These are phyloP conservation scores for Xyrichtys novacula DNA, from an alignment of 2,797 vertebrate genomes.

Conservation along the genomic window DNA sequence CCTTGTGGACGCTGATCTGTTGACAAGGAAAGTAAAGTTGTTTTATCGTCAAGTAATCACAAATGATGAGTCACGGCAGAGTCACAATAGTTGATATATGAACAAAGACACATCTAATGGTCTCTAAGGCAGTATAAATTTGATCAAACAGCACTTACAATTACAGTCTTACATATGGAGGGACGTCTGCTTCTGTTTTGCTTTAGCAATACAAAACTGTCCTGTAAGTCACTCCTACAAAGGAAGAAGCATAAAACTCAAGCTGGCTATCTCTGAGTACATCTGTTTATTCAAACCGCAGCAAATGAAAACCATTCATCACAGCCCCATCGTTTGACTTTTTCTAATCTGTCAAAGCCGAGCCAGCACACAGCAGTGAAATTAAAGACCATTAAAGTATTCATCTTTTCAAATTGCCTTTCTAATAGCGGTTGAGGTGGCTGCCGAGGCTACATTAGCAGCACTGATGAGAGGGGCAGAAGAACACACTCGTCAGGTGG, in stretches of 20 bases:
- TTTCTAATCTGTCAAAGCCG: constrained; percentile 31
- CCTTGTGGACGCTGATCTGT: constrained; percentile 76
- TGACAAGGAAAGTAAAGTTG: constrained; percentile 33
- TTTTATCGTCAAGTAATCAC: constrained; percentile 16
- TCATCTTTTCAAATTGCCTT: constrained; percentile 60
- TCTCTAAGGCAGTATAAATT: background rate
- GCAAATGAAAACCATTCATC: constrained; percentile 61
- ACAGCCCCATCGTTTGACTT: constrained; percentile 18
- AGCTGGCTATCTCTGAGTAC: constrained; percentile 18
- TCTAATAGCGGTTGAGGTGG: constrained; percentile 50
- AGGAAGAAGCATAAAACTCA: constrained; percentile 10
- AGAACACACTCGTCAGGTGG: constrained; percentile 58
- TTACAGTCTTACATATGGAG: background rate
- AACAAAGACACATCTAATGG: background rate
- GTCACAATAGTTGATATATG: constrained; percentile 10
- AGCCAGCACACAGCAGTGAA: constrained; percentile 41
- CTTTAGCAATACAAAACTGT: background rate
- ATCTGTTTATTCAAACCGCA: constrained; percentile 27
- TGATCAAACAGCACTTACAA: background rate
- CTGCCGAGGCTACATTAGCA: constrained; percentile 39
- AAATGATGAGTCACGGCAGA: constrained; percentile 37
- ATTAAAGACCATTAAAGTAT: constrained; percentile 54
- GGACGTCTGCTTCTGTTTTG: background rate
- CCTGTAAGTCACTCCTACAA: constrained; percentile 9
- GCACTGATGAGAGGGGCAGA: constrained; percentile 47